These are phyloP conservation scores for Petrocephalus microphthalmus DNA, from an alignment of 2,113 vertebrate species.

Conservation along the genomic window DNA sequence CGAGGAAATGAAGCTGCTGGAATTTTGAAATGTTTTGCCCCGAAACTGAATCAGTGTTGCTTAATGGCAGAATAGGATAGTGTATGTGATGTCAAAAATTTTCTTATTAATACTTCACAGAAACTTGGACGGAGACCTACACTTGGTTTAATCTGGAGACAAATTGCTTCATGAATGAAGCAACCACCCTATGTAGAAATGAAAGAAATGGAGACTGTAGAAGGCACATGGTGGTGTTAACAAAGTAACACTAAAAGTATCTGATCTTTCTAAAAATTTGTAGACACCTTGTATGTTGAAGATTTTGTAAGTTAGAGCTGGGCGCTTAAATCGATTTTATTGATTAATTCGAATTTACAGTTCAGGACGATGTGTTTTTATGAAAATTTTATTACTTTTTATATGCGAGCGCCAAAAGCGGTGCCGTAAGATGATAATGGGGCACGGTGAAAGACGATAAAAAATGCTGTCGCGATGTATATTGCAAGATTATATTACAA, in stretches of 20 bases:
- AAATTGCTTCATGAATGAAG: neutral
- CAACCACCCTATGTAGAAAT: neutral
- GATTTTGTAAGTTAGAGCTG: neutral
- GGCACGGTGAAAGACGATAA: too few relatives aligned
- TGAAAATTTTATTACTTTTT: too few relatives aligned
- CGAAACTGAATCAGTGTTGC: neutral
- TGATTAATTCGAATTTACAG: too few relatives aligned
- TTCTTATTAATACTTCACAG: neutral
- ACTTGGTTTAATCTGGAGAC: neutral
- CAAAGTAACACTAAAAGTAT: too few relatives aligned
- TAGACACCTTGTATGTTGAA: neutral
- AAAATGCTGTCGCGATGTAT: too few relatives aligned
- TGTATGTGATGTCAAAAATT: neutral
- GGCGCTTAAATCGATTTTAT: too few relatives aligned
- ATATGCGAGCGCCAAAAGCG: too few relatives aligned
- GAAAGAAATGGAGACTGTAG: neutral
- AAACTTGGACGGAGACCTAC: neutral
- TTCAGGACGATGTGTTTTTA: too few relatives aligned
- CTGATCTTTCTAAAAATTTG: neutral
- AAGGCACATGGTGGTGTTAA: neutral
- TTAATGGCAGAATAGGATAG: neutral
- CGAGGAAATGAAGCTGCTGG: neutral
- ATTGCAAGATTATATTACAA: too few relatives aligned
- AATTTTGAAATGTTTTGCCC: neutral
- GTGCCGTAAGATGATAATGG: too few relatives aligned